Evolutionary conservation across 2,888 invertebrate genomes (phyloP).

Genomic region (Amiota communis): DNA sequence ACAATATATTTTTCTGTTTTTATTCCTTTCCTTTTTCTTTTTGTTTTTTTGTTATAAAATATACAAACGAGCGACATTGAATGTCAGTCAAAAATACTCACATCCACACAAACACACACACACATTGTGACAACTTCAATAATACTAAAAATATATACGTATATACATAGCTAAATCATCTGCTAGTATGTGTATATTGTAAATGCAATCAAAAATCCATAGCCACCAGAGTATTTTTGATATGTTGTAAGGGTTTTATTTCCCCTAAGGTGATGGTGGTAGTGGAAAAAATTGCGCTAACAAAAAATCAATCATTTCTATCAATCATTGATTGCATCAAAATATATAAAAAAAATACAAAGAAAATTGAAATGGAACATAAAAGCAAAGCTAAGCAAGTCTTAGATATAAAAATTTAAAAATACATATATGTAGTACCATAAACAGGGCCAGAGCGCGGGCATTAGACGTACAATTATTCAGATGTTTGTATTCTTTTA

Average conservation of each 20-base stretch:
- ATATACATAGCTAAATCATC: background rate
- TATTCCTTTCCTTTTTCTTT: background rate
- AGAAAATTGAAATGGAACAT: background rate
- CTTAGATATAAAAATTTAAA: too few species aligned
- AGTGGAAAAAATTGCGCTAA: conserved; percentile 39
- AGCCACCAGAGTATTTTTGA: conserved; percentile 8
- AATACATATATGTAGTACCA: too few species aligned
- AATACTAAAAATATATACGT: background rate
- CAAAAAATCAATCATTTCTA: conserved; percentile 47
- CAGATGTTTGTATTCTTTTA: too few species aligned
- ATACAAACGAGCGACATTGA: background rate
- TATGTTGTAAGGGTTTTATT: background rate
- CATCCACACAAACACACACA: conserved; percentile 12
- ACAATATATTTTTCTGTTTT: too few species aligned
- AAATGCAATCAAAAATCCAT: conserved; percentile 16
- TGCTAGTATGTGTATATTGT: background rate
- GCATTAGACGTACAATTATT: too few species aligned
- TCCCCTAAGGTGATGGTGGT: background rate
- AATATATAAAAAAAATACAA: background rate
- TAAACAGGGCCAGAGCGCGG: too few species aligned
- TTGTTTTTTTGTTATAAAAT: too few species aligned
- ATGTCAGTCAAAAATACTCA: background rate
- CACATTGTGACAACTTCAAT: too few species aligned
- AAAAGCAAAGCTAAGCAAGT: too few species aligned
- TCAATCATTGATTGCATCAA: conserved; percentile 28